Percentiles rank a stretch among this genome's conserved stretches.
Conservation (phyloP, 2,888 invertebrate genomes). For the Diogma glabrata region DNA sequence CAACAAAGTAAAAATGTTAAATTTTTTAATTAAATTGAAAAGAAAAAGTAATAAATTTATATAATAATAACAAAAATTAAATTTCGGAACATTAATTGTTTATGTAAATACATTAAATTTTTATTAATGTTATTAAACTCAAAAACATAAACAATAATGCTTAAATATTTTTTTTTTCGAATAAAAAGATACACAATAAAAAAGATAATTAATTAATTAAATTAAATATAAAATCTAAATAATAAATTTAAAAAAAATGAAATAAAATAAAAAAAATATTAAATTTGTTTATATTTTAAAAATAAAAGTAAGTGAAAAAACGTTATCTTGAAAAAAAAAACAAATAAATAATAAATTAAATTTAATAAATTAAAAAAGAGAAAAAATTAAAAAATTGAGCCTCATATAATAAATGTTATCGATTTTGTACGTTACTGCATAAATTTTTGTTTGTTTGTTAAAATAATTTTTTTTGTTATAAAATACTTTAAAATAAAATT, state of each 20-base stretch:
- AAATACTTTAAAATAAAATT: too few relatives aligned
- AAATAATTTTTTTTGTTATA: too few relatives aligned
- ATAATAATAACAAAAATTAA: slow-evolving; percentile 7
- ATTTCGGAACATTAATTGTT: background rate
- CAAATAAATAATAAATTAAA: too few relatives aligned
- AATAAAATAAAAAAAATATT: slow-evolving; percentile 9
- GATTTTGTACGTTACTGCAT: slow-evolving; percentile 10
- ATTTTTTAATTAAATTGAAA: background rate
- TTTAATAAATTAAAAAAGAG: too few relatives aligned
- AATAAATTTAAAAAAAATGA: background rate
- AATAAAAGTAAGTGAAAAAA: slow-evolving; percentile 7
- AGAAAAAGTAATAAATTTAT: slow-evolving; percentile 7
- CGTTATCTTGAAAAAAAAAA: slow-evolving; percentile 9
- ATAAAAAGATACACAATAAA: slow-evolving; percentile 5
- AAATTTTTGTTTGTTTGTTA: too few relatives aligned
- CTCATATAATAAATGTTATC: slow-evolving; percentile 11
- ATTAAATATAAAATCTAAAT: slow-evolving; percentile 3
- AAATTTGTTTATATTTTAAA: slow-evolving; percentile 10
- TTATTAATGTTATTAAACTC: slow-evolving; percentile 8
- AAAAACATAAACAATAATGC: slow-evolving; percentile 6
- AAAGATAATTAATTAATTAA: slow-evolving; percentile 3
- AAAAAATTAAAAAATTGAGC: slow-evolving; percentile 7
- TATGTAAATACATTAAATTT: slow-evolving; percentile 9
- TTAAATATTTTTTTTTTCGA: background rate
- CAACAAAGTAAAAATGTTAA: background rate